Conservation (phyloP, 2,113 vertebrate species). For the Danionella cerebrum region DNA sequence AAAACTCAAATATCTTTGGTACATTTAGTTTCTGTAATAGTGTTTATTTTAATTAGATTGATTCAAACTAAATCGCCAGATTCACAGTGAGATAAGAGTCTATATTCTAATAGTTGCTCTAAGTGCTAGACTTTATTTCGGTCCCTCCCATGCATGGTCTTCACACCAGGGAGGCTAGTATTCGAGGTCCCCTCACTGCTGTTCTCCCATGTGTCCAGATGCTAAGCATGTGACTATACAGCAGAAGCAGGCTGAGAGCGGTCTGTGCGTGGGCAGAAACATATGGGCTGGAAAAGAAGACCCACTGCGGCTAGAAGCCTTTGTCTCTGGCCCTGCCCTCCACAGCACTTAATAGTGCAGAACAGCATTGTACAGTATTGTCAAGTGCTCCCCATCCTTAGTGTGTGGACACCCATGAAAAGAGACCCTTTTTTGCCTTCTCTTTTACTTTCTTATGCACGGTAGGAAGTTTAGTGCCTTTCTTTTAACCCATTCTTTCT, state of each 20-base stretch:
- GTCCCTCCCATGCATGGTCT: conserved; percentile 45
- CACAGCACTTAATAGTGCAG: conserved; percentile 66
- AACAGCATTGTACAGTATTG: conserved; percentile 76
- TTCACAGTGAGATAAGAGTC: too few species aligned
- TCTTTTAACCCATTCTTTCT: conserved; percentile 34
- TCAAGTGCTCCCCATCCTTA: conserved; percentile 64
- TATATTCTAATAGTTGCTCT: conserved; percentile 36
- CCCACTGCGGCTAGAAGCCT: conserved; percentile 47
- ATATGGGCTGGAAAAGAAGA: conserved; percentile 69
- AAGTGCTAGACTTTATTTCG: neutral
- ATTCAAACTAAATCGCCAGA: too few species aligned
- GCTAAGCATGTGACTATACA: conserved; percentile 60
- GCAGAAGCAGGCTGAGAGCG: conserved; percentile 53
- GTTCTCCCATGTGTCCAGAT: conserved; percentile 67
- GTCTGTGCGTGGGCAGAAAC: conserved; percentile 55
- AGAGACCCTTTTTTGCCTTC: conserved; percentile 51
- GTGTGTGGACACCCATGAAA: conserved; percentile 52
- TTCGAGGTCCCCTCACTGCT: conserved; percentile 47
- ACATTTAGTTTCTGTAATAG: too few species aligned
- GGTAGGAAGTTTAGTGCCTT: conserved; percentile 42
- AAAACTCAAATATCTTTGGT: too few species aligned
- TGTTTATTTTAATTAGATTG: too few species aligned
- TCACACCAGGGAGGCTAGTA: conserved; percentile 35
- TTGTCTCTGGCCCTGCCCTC: conserved; percentile 57
- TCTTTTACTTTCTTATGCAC: conserved; percentile 45